phyloP scores from a whole-genome alignment of 2,113 vertebrate species.

The Bombycilla garrulus region DNA sequence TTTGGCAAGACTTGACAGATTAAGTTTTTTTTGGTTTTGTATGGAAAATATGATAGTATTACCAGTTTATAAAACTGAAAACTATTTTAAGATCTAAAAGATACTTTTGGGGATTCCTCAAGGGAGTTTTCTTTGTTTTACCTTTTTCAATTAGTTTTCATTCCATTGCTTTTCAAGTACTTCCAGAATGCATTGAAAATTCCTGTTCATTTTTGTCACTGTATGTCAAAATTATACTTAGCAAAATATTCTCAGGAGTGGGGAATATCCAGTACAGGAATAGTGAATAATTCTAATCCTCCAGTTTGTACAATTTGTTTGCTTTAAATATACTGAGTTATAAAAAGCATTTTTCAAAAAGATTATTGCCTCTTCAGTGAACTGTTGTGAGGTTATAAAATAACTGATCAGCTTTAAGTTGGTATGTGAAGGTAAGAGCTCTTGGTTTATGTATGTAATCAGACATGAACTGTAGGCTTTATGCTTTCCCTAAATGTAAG shows the following conservation, averaged over 20 bases:
- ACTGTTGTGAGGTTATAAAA: not conserved
- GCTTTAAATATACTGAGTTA: constrained; percentile 1
- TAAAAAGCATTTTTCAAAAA: not conserved
- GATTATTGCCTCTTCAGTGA: not conserved
- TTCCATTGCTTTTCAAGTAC: not conserved
- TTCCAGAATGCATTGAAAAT: not conserved
- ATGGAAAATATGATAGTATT: not conserved
- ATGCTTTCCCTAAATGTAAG: not conserved
- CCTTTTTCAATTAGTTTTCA: not conserved
- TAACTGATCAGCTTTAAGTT: not conserved
- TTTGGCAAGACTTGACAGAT: not conserved
- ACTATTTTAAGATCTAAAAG: not conserved
- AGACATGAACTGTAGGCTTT: not conserved
- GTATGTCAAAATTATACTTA: not conserved
- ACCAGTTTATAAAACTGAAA: not conserved
- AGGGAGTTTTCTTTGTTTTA: not conserved
- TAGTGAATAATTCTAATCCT: not conserved
- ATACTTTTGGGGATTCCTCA: not conserved
- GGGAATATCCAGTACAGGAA: not conserved
- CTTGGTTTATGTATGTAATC: not conserved
- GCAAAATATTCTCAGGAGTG: not conserved
- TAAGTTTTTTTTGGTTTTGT: not conserved
- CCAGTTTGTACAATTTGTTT: not conserved
- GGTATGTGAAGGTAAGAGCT: not conserved
- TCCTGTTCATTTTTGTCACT: not conserved